Conservation (phyloP, 2,888 invertebrate species). For the Zonitis immaculata region DNA sequence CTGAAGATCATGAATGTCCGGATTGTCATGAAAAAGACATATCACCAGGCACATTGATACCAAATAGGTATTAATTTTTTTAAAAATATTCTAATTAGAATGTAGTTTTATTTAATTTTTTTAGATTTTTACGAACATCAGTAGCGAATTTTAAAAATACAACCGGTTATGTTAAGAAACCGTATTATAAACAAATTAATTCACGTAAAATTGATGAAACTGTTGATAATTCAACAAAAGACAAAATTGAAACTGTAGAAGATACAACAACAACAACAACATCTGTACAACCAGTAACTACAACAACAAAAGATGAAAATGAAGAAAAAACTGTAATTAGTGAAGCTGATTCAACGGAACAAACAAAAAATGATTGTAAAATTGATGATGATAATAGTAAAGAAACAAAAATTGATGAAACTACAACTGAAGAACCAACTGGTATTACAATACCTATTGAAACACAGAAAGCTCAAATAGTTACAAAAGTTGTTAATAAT, state of each 20-base stretch:
- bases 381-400: background rate
- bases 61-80: no score
- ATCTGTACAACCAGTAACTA: background rate
- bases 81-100: no score
- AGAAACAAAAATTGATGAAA: background rate
- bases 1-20: conserved; percentile 93
- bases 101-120: no score
- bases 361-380: conserved; percentile 31
- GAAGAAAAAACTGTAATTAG: conserved; percentile 46
- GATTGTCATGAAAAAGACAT: conserved; percentile 90
- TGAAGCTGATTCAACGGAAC: conserved; percentile 48
- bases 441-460: conserved; percentile 30
- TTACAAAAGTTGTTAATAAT: background rate
- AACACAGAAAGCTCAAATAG: background rate
- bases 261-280: background rate
- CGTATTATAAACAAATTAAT: conserved; percentile 28
- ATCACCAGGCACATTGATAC: conserved; percentile 87
- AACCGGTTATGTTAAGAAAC: conserved; percentile 74
- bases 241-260: background rate
- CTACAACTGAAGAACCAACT: conserved; percentile 30
- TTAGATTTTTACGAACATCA: conserved; percentile 83
- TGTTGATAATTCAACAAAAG: conserved; percentile 1
- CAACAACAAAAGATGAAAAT: conserved; percentile 16
- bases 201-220: background rate
- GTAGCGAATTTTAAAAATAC: conserved; percentile 88